Conservation (phyloP, 2,888 invertebrate species). For the Pollenia griseotomentosa region DNA sequence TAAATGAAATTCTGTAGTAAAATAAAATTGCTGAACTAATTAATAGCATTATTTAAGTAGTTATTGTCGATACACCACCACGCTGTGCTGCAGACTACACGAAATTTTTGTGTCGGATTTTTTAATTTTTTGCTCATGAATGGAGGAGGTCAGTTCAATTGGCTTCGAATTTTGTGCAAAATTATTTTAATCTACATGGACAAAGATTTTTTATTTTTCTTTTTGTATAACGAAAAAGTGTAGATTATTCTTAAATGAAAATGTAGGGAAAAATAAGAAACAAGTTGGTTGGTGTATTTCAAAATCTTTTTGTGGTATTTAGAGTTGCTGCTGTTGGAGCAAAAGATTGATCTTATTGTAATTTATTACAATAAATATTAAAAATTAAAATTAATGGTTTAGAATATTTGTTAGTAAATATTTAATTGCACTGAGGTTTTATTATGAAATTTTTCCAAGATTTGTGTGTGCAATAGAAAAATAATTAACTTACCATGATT, state of each 20-base stretch:
- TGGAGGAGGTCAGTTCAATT: conserved; percentile 33
- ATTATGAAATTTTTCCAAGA: conserved; percentile 21
- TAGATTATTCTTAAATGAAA: conserved; percentile 15
- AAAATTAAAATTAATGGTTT: conserved; percentile 37
- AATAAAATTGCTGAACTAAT: conserved; percentile 64
- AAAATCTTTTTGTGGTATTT: conserved; percentile 20
- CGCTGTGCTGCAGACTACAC: not conserved
- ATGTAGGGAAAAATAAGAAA: not conserved
- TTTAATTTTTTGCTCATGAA: not conserved
- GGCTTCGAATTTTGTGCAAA: conserved; percentile 8
- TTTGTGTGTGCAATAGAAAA: conserved; percentile 37
- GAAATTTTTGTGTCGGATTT: conserved; percentile 3
- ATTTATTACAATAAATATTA: conserved; percentile 50
- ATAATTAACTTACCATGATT: conserved; percentile 32
- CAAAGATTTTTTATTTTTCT: not conserved
- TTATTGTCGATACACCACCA: conserved; percentile 47
- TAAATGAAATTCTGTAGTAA: conserved; percentile 2
- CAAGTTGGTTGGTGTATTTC: conserved; percentile 19
- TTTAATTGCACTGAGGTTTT: conserved; percentile 26
- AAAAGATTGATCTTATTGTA: conserved; percentile 54
- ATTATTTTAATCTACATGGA: conserved; percentile 24
- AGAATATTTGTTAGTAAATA: conserved; percentile 40
- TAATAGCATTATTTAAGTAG: conserved; percentile 32
- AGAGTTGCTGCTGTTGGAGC: not conserved
- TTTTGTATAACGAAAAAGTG: conserved; percentile 24